These are phyloP conservation scores for Tragelaphus imberbis DNA, from an alignment of 2,113 vertebrate species.

Conservation along the genomic window DNA sequence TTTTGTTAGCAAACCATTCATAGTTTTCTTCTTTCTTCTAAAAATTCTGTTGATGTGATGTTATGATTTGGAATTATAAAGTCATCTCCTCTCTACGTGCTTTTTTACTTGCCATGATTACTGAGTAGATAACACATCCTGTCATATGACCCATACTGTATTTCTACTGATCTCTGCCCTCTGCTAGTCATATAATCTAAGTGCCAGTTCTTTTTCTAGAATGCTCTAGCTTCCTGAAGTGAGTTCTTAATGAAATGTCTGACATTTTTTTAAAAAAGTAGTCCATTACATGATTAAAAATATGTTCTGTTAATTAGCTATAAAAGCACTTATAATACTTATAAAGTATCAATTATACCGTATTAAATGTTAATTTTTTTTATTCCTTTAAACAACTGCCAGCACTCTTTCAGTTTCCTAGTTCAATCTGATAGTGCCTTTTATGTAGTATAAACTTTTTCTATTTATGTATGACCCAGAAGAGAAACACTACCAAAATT, in stretches of 20 bases:
- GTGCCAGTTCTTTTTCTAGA: neutral
- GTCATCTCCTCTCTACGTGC: neutral
- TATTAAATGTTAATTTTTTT: slow-evolving; percentile 5
- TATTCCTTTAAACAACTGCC: neutral
- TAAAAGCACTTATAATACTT: slow-evolving; percentile 1
- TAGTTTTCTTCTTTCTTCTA: slow-evolving; percentile 19
- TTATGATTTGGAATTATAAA: slow-evolving; percentile 42
- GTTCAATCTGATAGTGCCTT: neutral
- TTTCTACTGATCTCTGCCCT: neutral
- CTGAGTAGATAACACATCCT: neutral
- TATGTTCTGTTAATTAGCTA: neutral
- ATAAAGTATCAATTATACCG: neutral
- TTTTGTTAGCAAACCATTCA: neutral
- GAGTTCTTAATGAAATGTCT: slow-evolving; percentile 15
- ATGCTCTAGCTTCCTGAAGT: neutral
- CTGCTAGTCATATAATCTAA: neutral
- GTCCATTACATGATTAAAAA: neutral
- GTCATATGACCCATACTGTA: neutral
- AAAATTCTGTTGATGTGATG: slow-evolving; percentile 19
- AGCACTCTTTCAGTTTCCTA: neutral
- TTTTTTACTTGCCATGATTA: slow-evolving; percentile 33
- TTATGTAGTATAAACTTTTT: neutral
- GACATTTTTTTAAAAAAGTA: slow-evolving; percentile 17
- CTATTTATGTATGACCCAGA: neutral
- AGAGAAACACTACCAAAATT: neutral